Conservation (phyloP, 2,888 invertebrate species). For the Lepeophtheirus nordmannii region DNA sequence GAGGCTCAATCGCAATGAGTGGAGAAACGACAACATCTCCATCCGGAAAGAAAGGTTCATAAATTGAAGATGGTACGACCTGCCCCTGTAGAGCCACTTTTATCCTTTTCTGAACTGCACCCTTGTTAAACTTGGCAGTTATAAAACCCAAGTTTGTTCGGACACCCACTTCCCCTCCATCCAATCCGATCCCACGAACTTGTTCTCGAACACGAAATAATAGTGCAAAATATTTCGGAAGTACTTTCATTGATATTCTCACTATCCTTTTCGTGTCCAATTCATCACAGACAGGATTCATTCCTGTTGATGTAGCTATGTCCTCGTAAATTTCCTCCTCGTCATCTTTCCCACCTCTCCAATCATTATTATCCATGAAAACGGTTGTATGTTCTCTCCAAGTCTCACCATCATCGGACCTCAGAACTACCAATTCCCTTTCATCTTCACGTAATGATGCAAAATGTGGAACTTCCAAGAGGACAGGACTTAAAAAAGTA, state of each 20-base stretch:
- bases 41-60: conserved; percentile 1
- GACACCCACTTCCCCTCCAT: conserved; percentile 3
- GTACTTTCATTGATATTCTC: neutral
- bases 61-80: neutral
- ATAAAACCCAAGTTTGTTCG: neutral
- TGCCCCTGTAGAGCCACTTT: conserved; percentile 22
- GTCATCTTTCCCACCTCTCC: conserved; percentile 4
- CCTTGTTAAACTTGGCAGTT: neutral
- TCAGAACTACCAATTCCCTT: conserved; percentile 21
- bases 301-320: neutral
- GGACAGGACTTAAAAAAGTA: conserved; percentile 9
- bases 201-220: conserved; percentile 12
- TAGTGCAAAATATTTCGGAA: conserved; percentile 23
- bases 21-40: neutral
- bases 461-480: conserved; percentile 24
- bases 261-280: conserved; percentile 19
- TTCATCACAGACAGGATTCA: conserved; percentile 7
- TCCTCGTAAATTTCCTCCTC: conserved; percentile 19
- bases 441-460: conserved; percentile 14
- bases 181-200: conserved; percentile 11
- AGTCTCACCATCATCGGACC: conserved; percentile 21
- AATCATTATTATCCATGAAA: neutral
- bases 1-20: conserved; percentile 9
- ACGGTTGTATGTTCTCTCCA: conserved; percentile 22
- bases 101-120: conserved; percentile 21